phyloP scores from a whole-genome alignment of 2,797 vertebrate genomes.

The Sebastes taczanowskii region DNA sequence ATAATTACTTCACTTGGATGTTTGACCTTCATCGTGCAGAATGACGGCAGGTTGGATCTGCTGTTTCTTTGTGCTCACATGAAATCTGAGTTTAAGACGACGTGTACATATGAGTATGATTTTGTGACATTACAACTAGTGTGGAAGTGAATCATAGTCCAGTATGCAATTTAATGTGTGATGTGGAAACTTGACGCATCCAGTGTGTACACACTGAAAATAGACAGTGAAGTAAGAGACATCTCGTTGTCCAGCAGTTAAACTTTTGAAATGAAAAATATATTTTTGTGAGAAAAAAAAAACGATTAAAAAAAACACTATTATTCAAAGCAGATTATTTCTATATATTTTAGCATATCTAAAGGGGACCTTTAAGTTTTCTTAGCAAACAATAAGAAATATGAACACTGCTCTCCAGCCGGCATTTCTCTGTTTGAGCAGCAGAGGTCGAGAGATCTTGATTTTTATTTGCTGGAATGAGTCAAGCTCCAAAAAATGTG shows the following conservation, averaged over 20 bases:
- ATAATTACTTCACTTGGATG: too few relatives aligned
- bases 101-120: not conserved
- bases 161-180: not conserved
- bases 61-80: not conserved
- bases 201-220: not conserved
- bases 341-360: not conserved
- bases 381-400: not conserved
- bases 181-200: not conserved
- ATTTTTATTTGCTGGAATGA: not conserved
- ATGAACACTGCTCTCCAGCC: not conserved
- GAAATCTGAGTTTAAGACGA: not conserved
- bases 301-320: not conserved
- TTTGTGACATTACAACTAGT: not conserved
- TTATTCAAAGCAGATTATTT: not conserved
- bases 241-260: not conserved
- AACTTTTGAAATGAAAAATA: not conserved
- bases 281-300: not conserved
- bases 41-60: not conserved
- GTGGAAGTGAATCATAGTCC: not conserved
- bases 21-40: not conserved
- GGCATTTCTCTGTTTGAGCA: not conserved
- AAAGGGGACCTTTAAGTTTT: not conserved
- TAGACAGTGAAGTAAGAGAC: not conserved
- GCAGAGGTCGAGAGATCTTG: not conserved
- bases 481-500: not conserved